These are phyloP conservation scores for Peromyscus melanophrys DNA, from an alignment of 2,797 vertebrate genomes.

Conservation along the genomic window DNA sequence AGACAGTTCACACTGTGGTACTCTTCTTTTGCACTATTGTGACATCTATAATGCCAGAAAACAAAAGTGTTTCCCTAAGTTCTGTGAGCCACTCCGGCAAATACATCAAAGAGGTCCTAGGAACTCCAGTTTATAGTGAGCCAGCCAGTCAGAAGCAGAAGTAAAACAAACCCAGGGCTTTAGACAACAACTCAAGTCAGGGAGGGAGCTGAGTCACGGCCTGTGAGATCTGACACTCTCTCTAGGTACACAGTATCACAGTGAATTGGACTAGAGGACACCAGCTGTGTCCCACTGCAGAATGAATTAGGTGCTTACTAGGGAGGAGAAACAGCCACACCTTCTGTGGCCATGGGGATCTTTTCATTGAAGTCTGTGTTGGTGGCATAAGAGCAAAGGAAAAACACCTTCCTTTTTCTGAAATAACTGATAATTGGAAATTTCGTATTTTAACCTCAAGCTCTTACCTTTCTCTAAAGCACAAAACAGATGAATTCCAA, in stretches of 20 bases:
- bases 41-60: neutral
- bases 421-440: slow-evolving; percentile 44
- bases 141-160: neutral
- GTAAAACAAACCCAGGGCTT: neutral
- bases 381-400: neutral
- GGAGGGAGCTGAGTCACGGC: neutral
- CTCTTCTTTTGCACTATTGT: neutral
- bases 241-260: neutral
- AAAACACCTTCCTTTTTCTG: neutral
- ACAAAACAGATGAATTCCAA: neutral
- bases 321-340: neutral
- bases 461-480: slow-evolving; percentile 35
- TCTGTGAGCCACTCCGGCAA: neutral
- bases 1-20: neutral
- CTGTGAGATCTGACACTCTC: neutral
- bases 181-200: neutral
- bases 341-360: neutral
- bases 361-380: slow-evolving; percentile 8
- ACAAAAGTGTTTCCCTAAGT: neutral
- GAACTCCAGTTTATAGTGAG: neutral
- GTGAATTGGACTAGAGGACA: neutral
- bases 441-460: slow-evolving; percentile 26
- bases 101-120: neutral
- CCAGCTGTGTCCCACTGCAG: neutral
- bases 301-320: too few species aligned